Evolutionary conservation across 2,797 vertebrate species (phyloP), one percentile per base, ranked within the genome.

Genomic region (Anas bernieri): DNA sequence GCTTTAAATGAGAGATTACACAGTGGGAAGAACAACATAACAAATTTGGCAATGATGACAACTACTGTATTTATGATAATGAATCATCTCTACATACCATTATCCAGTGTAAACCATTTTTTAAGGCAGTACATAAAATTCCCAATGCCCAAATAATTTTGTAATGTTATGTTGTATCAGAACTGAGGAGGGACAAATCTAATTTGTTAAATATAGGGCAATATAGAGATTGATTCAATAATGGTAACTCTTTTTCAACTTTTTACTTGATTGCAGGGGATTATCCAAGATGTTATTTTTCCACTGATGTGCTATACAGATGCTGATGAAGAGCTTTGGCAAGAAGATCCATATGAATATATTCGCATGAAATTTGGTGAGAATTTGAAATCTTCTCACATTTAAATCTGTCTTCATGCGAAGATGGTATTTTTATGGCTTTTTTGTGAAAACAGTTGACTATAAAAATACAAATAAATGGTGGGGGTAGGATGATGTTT

Each of bases 231-330:
- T 31, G 41, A 58, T 84, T 88, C 50, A 33, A 20, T 62, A 50
- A 11, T 50, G 21, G n/a, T 87, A 54, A 50, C 12, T 11, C 78
- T 3, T 43, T 58, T 72, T 72, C 22, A 86, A 41, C 55, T 63
- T 63, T 48, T 61, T 48, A 75, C 48, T 39, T 86, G 86, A 75
- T 96, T 95, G 14, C 97, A 99, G 99, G 99, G 99, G 72, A 99
- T 99, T 97, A 99, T 99, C 98, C 99, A 99, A 98, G 99, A 99
- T 96, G 99, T 99, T 98, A 99, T 99, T 97, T 99, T 99, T 97
- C 99, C 99, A n/a, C 98, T 99, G 98, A 99, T 99, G 99, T 99
- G 99, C 97, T 99, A 99, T 98, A 99, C 99, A 96, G 99, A 99
- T 98, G 99, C 99, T 52, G 99, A 99, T 95, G 99, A 99, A 92